Percentiles rank a stretch among this genome's conserved stretches.
These are phyloP conservation scores for Nibea albiflora DNA, from an alignment of 2,113 vertebrate species.

Conservation along the genomic window DNA sequence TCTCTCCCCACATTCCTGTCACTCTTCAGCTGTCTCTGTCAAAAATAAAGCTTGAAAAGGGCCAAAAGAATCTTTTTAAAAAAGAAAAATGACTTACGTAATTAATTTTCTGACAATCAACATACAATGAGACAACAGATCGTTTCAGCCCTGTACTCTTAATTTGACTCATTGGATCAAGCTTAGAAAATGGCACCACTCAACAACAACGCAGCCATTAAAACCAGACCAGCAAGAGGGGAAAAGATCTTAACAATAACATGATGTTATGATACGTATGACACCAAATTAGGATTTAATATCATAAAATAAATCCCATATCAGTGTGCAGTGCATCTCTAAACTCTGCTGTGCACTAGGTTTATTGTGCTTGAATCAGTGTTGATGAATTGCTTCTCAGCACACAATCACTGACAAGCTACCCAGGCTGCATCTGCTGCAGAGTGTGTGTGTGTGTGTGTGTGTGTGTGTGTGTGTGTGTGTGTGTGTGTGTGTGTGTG, in stretches of 20 bases:
- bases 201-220: background rate
- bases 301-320: background rate
- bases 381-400: slow-evolving; percentile 10
- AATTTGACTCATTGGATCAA: background rate
- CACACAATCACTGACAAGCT: slow-evolving; percentile 17
- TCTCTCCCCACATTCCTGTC: no score
- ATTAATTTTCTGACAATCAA: background rate
- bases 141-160: background rate
- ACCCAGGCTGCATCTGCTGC: slow-evolving; percentile 34
- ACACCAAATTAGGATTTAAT: background rate
- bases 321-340: background rate
- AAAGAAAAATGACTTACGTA: background rate
- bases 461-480: background rate
- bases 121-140: no score
- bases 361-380: slow-evolving; percentile 11
- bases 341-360: background rate
- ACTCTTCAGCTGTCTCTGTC: no score
- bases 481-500: background rate
- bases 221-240: background rate
- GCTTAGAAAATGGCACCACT: background rate
- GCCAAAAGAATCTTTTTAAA: no score
- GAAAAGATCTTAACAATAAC: background rate
- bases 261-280: background rate
- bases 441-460: slow-evolving; percentile 13
- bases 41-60: no score